Evolutionary conservation across 2,113 vertebrate species (phyloP), one percentile per base, ranked within the genome.

Genomic region (Tupaia chinensis): DNA sequence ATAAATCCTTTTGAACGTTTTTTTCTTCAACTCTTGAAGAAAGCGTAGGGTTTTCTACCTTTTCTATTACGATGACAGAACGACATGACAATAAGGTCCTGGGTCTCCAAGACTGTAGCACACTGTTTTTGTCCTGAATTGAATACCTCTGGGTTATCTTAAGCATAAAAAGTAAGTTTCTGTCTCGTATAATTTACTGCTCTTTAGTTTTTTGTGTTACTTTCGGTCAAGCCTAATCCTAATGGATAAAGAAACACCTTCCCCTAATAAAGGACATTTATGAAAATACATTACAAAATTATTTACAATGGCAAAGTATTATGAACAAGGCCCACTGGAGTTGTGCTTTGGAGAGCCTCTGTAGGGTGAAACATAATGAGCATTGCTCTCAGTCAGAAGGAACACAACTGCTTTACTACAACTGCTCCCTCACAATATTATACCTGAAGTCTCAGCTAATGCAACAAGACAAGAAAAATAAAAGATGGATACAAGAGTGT

Each of bases 261-360:
- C 68, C 54, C 11, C 22, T 83, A 69, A 74, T 72, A 65, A 70
- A 66, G 25, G 81, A 74, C 32, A 58, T 81, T 72, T 89, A 27
- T 87, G 58, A 95, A 93, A 89, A 73, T 73, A 34, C 63, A 58
- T 56, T 61, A 58, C 23, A 88, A 29, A 86, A 78, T 56, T 20
- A 61, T 8, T 73, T 4, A 1, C 29, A 69, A 34, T 19, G 27
- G 20, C 66, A 65, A 74, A 27, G 44, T 25, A 29, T 77, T 8
- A 7, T 80, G 72, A 32, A 44, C 1, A 12, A 15, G 16, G 1
- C 4, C 12, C 22, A 23, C 5, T 65, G 34, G 29, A 85, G 61
- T 25, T 34, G 56, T 15, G 14, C 19, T 27, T 1, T 20, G n/a
- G 19, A 56, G 27, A 58, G 14, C 9, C 32, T 20, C 72, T 78